These are phyloP conservation scores for Drosophila prostipennis DNA, from an alignment of 2,888 invertebrate species.

Conservation along the genomic window DNA sequence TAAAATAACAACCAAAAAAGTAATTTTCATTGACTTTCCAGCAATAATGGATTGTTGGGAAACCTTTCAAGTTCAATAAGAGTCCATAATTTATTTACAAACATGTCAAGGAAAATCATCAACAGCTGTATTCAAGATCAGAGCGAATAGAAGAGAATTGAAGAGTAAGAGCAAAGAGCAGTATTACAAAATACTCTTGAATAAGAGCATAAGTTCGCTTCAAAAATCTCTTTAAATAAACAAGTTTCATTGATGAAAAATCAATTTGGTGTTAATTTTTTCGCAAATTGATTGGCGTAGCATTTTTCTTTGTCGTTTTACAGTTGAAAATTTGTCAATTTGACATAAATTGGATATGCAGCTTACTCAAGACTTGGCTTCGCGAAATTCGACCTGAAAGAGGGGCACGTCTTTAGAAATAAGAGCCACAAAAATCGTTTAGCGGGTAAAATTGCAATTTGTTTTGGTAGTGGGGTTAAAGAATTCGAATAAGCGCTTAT, in stretches of 20 bases:
- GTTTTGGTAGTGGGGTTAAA: slow-evolving; percentile 5
- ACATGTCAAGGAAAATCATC: slow-evolving; percentile 1
- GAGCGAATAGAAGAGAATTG: not conserved
- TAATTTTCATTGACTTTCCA: not conserved
- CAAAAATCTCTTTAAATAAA: slow-evolving; percentile 16
- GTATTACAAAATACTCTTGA: slow-evolving; percentile 6
- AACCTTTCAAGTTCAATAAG: slow-evolving; percentile 21
- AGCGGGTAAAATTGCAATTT: slow-evolving; percentile 10
- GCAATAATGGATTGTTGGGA: not conserved
- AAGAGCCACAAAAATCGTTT: slow-evolving; percentile 7
- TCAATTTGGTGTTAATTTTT: slow-evolving; percentile 27
- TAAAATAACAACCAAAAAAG: not conserved
- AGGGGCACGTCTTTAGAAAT: slow-evolving; percentile 36
- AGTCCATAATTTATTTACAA: not conserved
- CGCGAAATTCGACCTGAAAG: slow-evolving; percentile 28
- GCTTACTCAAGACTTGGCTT: slow-evolving; percentile 49
- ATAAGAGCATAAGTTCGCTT: not conserved
- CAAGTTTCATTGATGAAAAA: slow-evolving; percentile 29
- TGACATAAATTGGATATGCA: slow-evolving; percentile 65
- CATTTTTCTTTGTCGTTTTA: slow-evolving; percentile 24
- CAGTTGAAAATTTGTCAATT: slow-evolving; percentile 48
- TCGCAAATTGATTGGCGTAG: slow-evolving; percentile 9
- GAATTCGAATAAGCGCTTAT: slow-evolving; percentile 1
- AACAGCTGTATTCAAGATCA: slow-evolving; percentile 56
- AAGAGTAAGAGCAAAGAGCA: not conserved